These are phyloP conservation scores for Leucophenga montana DNA, from an alignment of 2,888 invertebrate species.

Conservation along the genomic window DNA sequence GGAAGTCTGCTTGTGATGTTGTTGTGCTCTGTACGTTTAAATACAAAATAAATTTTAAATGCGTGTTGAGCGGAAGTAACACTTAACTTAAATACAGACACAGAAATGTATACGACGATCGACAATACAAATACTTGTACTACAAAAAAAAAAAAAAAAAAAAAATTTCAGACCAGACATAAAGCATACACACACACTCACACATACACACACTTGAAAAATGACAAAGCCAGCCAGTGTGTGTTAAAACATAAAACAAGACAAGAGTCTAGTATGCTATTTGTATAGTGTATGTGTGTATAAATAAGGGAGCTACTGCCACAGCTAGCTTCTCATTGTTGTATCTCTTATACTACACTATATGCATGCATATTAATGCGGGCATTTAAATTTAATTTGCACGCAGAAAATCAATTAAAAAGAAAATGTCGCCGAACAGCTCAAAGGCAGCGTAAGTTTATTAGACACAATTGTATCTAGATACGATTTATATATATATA, in stretches of 20 bases:
- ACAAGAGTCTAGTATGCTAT: too few species aligned
- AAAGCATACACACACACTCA: constrained; percentile 4
- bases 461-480: background rate
- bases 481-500: constrained; percentile 53
- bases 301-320: too few species aligned
- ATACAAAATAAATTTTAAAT: constrained; percentile 37
- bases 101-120: background rate
- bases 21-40: background rate
- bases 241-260: too few species aligned
- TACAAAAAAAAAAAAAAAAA: constrained; percentile 41
- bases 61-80: constrained; percentile 61
- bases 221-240: too few species aligned
- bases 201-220: background rate
- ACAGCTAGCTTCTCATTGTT: background rate
- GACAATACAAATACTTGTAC: too few species aligned
- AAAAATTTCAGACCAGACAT: constrained; percentile 10
- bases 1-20: constrained; percentile 1
- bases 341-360: background rate
- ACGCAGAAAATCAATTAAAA: constrained; percentile 55
- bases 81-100: constrained; percentile 55
- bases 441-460: constrained; percentile 21
- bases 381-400: constrained; percentile 63
- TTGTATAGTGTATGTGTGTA: too few species aligned
- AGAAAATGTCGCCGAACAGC: constrained; percentile 45
- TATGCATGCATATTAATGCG: constrained; percentile 43